Evolutionary conservation across 2,888 invertebrate species (phyloP).

Genomic region (Callimorpha dominula): DNA sequence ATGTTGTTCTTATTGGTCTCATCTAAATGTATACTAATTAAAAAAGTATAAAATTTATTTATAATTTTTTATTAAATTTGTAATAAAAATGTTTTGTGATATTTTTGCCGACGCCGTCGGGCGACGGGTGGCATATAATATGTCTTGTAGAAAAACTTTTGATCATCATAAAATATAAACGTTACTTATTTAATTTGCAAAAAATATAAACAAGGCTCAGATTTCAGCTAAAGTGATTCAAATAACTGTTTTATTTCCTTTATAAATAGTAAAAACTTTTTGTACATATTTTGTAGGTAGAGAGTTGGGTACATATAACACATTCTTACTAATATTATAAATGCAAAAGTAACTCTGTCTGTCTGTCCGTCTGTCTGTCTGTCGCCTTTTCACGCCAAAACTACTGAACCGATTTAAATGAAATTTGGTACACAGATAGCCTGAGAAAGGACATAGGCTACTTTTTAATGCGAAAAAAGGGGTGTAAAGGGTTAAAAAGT

Average conservation of each 20-base stretch:
- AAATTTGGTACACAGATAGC: too few relatives aligned
- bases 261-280: neutral
- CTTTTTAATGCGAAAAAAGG: too few relatives aligned
- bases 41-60: slow-evolving; percentile 47
- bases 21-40: slow-evolving; percentile 54
- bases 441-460: too few relatives aligned
- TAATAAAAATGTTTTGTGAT: slow-evolving; percentile 31
- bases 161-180: neutral
- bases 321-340: too few relatives aligned
- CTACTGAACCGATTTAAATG: too few relatives aligned
- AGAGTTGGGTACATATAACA: neutral
- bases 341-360: too few relatives aligned
- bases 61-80: slow-evolving; percentile 41
- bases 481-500: too few relatives aligned
- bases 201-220: neutral
- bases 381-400: too few relatives aligned
- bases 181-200: neutral
- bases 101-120: slow-evolving; percentile 51
- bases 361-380: too few relatives aligned
- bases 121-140: slow-evolving; percentile 15
- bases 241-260: neutral
- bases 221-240: neutral
- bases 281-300: neutral
- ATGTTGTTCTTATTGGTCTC: slow-evolving; percentile 44
- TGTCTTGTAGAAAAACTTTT: slow-evolving; percentile 1